These are phyloP conservation scores for Diglossa cyanea DNA, from an alignment of 2,797 vertebrate species.

Conservation along the genomic window DNA sequence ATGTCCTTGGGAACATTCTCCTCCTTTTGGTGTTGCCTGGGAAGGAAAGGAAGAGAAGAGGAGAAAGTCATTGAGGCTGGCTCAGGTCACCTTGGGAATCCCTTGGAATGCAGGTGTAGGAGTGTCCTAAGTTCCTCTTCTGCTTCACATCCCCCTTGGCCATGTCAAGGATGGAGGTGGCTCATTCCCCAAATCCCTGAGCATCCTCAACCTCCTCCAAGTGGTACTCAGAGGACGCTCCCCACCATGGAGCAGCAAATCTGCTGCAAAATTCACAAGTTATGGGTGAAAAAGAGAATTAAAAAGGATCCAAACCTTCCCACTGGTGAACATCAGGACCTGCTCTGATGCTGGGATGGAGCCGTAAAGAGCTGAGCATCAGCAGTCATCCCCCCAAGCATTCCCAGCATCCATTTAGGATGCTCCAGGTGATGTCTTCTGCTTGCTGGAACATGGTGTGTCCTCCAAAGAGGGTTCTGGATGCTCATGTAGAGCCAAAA, in stretches of 20 bases:
- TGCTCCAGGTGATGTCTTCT: neutral
- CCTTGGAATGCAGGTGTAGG: neutral
- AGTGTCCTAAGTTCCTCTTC: neutral
- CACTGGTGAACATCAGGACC: neutral
- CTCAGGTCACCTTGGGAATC: accelerated
- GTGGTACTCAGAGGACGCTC: accelerated
- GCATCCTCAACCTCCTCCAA: neutral
- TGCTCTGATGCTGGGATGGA: neutral
- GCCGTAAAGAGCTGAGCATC: neutral
- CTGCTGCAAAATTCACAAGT: neutral
- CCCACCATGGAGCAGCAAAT: accelerated
- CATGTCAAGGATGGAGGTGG: accelerated
- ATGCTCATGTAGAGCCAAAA: neutral
- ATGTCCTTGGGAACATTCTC: neutral
- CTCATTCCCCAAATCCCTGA: neutral
- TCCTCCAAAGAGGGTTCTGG: neutral
- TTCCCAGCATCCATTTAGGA: neutral
- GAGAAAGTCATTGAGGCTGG: neutral
- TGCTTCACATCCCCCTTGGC: neutral
- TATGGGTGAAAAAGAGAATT: neutral
- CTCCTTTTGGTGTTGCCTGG: neutral
- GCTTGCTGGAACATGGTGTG: neutral
- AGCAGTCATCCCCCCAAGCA: neutral
- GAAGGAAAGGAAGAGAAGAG: neutral
- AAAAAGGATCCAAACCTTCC: neutral